These are phyloP conservation scores for Halcyon badia DNA, from an alignment of 2,797 vertebrate species.

Conservation along the genomic window DNA sequence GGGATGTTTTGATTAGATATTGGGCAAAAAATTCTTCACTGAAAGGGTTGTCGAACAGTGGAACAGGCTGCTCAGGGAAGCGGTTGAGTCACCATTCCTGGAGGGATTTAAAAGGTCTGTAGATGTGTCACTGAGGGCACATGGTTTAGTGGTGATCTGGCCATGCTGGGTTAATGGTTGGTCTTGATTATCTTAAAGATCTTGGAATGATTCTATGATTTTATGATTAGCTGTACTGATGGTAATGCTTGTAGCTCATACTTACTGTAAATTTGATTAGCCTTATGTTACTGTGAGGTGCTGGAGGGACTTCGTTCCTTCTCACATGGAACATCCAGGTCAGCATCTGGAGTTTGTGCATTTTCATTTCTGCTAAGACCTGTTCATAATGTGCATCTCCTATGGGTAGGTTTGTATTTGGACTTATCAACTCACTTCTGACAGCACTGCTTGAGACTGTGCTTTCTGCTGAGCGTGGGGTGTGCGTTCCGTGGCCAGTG, in stretches of 20 bases:
- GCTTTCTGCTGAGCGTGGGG: not conserved
- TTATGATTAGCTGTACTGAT: not conserved
- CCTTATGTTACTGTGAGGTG: too few species aligned
- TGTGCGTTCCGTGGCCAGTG: accelerated
- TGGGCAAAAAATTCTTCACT: too few species aligned
- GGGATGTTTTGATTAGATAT: too few species aligned
- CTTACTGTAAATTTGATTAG: not conserved
- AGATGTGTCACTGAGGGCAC: too few species aligned
- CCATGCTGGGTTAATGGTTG: too few species aligned
- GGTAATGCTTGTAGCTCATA: not conserved
- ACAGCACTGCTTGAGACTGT: not conserved
- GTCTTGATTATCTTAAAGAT: too few species aligned
- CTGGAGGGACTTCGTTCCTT: not conserved
- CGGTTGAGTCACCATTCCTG: too few species aligned
- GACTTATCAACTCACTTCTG: not conserved
- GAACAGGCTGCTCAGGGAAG: too few species aligned
- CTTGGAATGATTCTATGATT: too few species aligned
- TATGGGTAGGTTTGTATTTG: not conserved
- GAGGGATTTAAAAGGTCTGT: too few species aligned
- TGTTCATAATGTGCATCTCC: not conserved
- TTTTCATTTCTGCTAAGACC: not conserved
- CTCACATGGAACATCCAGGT: accelerated
- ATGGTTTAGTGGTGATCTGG: too few species aligned
- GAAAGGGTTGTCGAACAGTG: too few species aligned
- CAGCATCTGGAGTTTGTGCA: not conserved